These are phyloP conservation scores for Peromyscus maniculatus DNA, from an alignment of 2,113 vertebrate genomes.

Conservation along the genomic window DNA sequence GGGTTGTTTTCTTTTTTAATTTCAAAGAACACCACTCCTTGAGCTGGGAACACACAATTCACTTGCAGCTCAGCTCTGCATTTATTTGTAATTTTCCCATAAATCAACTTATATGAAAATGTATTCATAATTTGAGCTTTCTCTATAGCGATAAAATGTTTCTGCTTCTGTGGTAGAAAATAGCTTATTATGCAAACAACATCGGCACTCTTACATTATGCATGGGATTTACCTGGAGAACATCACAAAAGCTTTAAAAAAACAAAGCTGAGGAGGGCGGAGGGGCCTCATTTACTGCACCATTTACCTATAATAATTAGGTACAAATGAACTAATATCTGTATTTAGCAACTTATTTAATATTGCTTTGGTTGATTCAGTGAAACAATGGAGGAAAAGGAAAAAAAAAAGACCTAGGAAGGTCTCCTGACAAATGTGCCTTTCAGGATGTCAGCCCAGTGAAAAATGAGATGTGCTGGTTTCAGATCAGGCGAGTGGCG, in stretches of 20 bases:
- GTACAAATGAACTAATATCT: conserved; percentile 88
- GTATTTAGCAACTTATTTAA: conserved; percentile 87
- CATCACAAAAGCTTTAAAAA: conserved; percentile 87
- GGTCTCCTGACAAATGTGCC: conserved; percentile 84
- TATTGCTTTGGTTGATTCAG: conserved; percentile 83
- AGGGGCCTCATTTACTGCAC: conserved; percentile 86
- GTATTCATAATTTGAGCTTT: conserved; percentile 90
- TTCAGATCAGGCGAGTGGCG: conserved; percentile 77
- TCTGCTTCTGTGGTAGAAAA: conserved; percentile 90
- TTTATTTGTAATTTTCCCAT: conserved; percentile 92
- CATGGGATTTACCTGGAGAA: conserved; percentile 91
- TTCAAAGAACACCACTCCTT: conserved; percentile 87
- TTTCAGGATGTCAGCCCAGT: conserved; percentile 84
- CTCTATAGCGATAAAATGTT: conserved; percentile 91
- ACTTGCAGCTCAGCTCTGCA: conserved; percentile 88
- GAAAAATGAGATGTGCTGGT: conserved; percentile 80
- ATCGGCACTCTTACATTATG: conserved; percentile 90
- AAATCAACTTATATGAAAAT: conserved; percentile 92
- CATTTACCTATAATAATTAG: conserved; percentile 89
- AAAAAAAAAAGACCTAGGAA: conserved; percentile 49
- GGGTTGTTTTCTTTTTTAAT: conserved; percentile 84
- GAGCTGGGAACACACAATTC: conserved; percentile 90
- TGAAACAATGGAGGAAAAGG: conserved; percentile 79
- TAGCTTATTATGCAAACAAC: conserved; percentile 92
- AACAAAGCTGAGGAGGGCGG: conserved; percentile 78